phyloP scores from a whole-genome alignment of 2,888 invertebrate species.

The Idaea dimidiata region DNA sequence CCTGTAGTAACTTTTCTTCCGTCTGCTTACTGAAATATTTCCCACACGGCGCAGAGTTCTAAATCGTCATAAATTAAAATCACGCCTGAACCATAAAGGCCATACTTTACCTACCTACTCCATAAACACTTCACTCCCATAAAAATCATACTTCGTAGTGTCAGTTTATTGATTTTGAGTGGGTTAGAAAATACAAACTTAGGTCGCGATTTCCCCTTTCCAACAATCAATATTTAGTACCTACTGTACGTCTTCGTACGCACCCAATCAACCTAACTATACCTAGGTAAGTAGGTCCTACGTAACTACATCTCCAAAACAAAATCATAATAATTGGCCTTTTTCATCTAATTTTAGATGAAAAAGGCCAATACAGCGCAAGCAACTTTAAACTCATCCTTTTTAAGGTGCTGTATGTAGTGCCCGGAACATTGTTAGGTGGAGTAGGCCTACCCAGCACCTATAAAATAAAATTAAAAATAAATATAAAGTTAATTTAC shows the following conservation, averaged over 20 bases:
- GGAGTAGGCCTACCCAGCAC: no score
- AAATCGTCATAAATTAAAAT: not conserved
- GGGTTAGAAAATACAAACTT: conserved; percentile 7
- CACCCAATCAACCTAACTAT: conserved; percentile 20
- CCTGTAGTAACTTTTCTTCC: no score
- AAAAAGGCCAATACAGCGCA: no score
- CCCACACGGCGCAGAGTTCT: not conserved
- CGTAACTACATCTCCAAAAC: conserved; percentile 10
- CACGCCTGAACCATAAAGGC: not conserved
- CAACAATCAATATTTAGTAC: conserved; percentile 23
- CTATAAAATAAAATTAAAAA: no score
- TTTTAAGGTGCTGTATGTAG: no score
- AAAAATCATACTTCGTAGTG: not conserved
- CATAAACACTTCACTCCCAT: not conserved
- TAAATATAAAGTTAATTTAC: no score
- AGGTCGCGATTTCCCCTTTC: conserved; percentile 22
- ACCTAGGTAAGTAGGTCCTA: no score
- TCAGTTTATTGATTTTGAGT: conserved; percentile 6
- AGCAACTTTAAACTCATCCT: no score
- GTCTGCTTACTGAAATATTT: not conserved
- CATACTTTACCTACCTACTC: not conserved
- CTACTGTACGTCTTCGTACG: conserved; percentile 16
- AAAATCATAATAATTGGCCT: no score
- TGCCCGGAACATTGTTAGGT: no score
- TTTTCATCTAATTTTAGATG: no score